Conservation (phyloP, 2,888 invertebrate genomes). For the Eupithecia subumbrata region DNA sequence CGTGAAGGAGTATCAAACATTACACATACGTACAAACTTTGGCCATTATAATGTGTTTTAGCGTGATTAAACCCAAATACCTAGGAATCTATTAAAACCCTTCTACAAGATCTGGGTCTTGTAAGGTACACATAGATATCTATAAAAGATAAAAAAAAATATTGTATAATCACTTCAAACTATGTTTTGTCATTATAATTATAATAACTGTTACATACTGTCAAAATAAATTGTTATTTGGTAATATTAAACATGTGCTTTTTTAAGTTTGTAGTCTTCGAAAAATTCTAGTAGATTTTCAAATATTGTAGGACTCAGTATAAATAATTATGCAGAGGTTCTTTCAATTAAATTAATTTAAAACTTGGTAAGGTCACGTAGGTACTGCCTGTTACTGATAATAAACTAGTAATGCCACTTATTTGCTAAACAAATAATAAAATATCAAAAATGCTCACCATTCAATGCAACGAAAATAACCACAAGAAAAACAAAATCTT, state of each 20-base stretch:
- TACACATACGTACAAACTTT: not conserved
- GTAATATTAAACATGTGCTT: not conserved
- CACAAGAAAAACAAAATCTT: slow-evolving; percentile 45
- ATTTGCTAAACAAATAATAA: not conserved
- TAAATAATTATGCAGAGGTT: too few species aligned
- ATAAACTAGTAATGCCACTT: not conserved
- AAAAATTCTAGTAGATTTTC: not conserved
- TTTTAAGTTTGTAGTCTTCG: not conserved
- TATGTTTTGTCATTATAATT: too few species aligned
- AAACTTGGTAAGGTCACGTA: too few species aligned
- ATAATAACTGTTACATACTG: too few species aligned
- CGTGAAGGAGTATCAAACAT: not conserved
- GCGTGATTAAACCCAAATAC: not conserved
- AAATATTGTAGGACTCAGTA: too few species aligned
- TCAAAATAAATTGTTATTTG: too few species aligned
- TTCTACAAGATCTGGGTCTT: not conserved
- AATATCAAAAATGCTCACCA: slow-evolving; percentile 49
- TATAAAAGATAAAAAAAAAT: too few species aligned
- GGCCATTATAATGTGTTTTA: not conserved
- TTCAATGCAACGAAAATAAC: slow-evolving; percentile 46
- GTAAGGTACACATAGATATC: too few species aligned
- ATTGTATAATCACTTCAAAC: too few species aligned
- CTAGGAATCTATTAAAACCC: not conserved
- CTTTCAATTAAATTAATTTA: too few species aligned
- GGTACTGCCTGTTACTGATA: too few species aligned